Percentiles rank a stretch among this genome's conserved stretches.
These are phyloP conservation scores for Perognathus longimembris DNA, from an alignment of 2,113 vertebrate genomes.

Conservation along the genomic window DNA sequence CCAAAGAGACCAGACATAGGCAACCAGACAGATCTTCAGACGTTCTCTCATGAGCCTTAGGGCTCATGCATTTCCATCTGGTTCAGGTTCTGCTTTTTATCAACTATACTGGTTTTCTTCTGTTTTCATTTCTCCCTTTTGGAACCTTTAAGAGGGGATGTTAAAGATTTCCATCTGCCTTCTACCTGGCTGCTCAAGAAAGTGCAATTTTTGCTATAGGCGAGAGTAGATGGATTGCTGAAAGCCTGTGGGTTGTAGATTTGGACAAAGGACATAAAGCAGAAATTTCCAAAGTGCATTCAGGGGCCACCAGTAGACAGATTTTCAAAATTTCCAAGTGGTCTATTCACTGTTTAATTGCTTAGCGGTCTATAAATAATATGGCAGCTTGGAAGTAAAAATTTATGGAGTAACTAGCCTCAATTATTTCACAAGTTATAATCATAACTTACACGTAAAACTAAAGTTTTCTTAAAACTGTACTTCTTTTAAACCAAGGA, in stretches of 20 bases:
- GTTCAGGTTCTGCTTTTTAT: neutral
- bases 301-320: neutral
- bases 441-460: neutral
- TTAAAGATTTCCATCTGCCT: constrained; percentile 41
- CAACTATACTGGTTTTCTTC: neutral
- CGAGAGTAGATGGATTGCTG: constrained; percentile 1
- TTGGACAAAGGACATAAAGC: neutral
- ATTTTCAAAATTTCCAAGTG: neutral
- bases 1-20: neutral
- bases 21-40: neutral
- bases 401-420: neutral
- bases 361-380: neutral
- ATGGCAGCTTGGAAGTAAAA: neutral
- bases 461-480: neutral
- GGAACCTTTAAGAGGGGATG: neutral
- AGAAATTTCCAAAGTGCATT: neutral
- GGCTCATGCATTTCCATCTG: neutral
- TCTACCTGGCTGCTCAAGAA: constrained; percentile 9
- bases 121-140: neutral
- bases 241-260: neutral
- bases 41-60: neutral
- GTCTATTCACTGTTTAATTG: neutral
- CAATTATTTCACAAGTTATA: neutral
- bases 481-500: neutral
- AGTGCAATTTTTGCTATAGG: constrained; percentile 30